Evolutionary conservation across 2,113 vertebrate species (phyloP).

Genomic region (Piprites chloris): DNA sequence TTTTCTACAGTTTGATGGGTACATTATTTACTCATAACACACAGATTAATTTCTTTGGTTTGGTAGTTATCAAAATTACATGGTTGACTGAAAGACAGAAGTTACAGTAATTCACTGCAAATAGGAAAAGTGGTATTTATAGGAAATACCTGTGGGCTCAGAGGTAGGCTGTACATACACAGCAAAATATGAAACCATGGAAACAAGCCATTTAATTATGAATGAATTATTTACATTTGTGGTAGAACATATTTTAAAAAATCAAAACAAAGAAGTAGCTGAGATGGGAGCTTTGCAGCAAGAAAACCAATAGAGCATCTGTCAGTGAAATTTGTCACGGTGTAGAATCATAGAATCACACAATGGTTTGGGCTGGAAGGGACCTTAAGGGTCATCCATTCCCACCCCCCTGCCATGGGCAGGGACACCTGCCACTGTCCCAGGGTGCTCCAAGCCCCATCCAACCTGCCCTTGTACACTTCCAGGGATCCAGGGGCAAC

Average conservation of each 20-base stretch:
- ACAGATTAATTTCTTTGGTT: not conserved
- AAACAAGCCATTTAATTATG: not conserved
- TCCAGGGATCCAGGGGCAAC: not conserved
- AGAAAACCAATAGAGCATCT: not conserved
- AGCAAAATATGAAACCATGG: not conserved
- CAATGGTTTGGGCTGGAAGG: not conserved
- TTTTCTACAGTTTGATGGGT: not conserved
- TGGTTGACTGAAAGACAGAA: not conserved
- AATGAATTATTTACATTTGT: not conserved
- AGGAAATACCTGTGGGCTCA: not conserved
- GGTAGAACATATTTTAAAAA: not conserved
- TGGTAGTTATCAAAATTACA: not conserved
- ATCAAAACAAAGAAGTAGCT: not conserved
- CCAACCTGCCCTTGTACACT: not conserved
- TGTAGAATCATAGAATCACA: not conserved
- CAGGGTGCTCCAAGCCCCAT: fast-evolving
- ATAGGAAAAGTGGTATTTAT: not conserved
- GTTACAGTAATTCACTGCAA: not conserved
- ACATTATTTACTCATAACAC: not conserved
- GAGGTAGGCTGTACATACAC: not conserved
- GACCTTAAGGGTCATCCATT: too few species aligned
- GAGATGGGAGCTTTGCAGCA: not conserved
- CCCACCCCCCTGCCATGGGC: not conserved
- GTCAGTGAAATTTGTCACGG: not conserved
- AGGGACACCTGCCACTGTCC: not conserved